A percentile compares a stretch with the other conserved stretches of the same genome.
These are phyloP conservation scores for Pocillopora grandis DNA, from an alignment of 92 coral and sea anemone species.

Conservation along the genomic window DNA sequence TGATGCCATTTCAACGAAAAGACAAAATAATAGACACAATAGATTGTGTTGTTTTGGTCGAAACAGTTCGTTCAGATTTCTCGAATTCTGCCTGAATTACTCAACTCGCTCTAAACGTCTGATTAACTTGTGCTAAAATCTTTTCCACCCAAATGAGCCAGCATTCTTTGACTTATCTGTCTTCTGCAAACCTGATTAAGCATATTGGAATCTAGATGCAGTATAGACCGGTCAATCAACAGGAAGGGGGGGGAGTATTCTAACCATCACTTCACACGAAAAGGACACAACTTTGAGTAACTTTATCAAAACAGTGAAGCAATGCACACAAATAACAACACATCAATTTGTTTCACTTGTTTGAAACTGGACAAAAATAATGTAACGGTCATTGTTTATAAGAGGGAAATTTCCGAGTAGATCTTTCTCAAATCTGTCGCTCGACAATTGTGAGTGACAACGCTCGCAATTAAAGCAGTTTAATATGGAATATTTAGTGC, in stretches of 20 bases:
- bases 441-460: not conserved
- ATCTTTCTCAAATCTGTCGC: not conserved
- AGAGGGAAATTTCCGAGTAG: not conserved
- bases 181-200: not conserved
- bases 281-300: not conserved
- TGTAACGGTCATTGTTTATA: not conserved
- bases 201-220: not conserved
- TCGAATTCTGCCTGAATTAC: not conserved
- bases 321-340: not conserved
- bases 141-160: not conserved
- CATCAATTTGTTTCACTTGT: not conserved
- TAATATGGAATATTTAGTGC: not conserved
- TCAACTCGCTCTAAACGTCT: not conserved
- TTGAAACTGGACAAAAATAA: not conserved
- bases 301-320: not conserved
- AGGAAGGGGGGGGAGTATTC: not conserved
- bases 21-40: not conserved
- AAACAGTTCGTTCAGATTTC: not conserved
- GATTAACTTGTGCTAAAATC: not conserved
- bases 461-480: not conserved
- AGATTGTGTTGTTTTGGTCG: not conserved
- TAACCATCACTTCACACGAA: not conserved
- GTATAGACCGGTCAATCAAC: not conserved
- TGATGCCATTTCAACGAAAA: not conserved
- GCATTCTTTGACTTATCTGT: not conserved